Conservation (phyloP, 1,140 invertebrate genomes). For the Frieseomelitta varia region DNA sequence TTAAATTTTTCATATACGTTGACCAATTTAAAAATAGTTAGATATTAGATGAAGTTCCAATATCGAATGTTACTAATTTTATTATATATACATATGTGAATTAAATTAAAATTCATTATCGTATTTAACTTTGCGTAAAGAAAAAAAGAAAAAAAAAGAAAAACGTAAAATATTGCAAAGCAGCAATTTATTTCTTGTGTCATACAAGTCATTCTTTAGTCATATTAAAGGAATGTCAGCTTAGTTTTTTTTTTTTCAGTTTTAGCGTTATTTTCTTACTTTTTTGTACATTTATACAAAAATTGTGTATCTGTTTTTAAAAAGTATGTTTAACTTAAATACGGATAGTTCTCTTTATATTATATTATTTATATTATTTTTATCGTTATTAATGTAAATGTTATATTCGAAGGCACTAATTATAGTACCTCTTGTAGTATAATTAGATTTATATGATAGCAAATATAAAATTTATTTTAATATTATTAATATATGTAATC, state of each 20-base stretch:
- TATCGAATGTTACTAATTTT: slow-evolving; percentile 46
- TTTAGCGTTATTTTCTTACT: slow-evolving; percentile 73
- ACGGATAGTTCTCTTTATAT: slow-evolving; percentile 26
- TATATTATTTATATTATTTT: slow-evolving; percentile 27
- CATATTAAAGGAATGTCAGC: background rate
- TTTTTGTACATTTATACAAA: slow-evolving; percentile 78
- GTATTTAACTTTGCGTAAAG: slow-evolving; percentile 31
- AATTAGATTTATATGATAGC: background rate
- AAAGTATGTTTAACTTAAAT: slow-evolving; percentile 13
- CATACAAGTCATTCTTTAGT: slow-evolving; percentile 11
- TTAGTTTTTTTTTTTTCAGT: slow-evolving; percentile 42
- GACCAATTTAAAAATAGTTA: slow-evolving; percentile 62
- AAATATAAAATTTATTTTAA: slow-evolving; percentile 7
- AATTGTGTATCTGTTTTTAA: slow-evolving; percentile 57
- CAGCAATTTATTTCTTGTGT: slow-evolving; percentile 36
- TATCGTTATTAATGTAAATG: background rate
- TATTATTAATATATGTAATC: background rate
- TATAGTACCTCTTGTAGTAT: background rate
- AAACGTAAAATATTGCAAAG: slow-evolving; percentile 4
- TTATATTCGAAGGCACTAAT: background rate
- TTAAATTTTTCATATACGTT: slow-evolving; percentile 49
- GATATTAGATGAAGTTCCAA: slow-evolving; percentile 31
- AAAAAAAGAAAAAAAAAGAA: background rate
- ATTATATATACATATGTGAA: slow-evolving; percentile 30
- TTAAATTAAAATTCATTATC: slow-evolving; percentile 38